phyloP scores from a whole-genome alignment of 2,113 vertebrate genomes.

The Triplophysa rosa region DNA sequence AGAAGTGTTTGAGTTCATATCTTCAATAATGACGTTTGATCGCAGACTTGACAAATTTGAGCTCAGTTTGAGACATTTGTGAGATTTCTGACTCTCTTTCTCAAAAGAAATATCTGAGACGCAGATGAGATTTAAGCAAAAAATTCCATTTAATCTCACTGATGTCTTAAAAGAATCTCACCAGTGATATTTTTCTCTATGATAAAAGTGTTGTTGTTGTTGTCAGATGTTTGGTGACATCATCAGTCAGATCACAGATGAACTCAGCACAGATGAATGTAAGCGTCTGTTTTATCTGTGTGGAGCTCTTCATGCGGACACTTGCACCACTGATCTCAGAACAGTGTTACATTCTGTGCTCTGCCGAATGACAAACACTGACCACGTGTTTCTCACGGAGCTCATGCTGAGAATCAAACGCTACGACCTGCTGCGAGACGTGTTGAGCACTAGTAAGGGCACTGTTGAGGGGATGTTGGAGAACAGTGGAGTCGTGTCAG shows the following conservation, averaged over 20 bases:
- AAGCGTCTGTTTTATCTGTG: slow-evolving; percentile 63
- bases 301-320: not conserved
- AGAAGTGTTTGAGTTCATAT: too few relatives aligned
- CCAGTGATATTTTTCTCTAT: too few relatives aligned
- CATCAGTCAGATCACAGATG: slow-evolving; percentile 59
- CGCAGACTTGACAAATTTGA: too few relatives aligned
- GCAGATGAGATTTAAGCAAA: too few relatives aligned
- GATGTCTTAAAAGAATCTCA: too few relatives aligned
- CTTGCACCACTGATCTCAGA: not conserved
- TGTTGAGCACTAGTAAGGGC: slow-evolving; percentile 69
- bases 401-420: slow-evolving; percentile 79
- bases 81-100: too few relatives aligned
- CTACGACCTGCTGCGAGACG: slow-evolving; percentile 81
- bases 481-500: slow-evolving; percentile 65
- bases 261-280: slow-evolving; percentile 63
- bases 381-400: slow-evolving; percentile 67
- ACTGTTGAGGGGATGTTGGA: slow-evolving; percentile 69
- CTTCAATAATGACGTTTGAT: too few relatives aligned
- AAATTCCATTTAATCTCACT: too few relatives aligned
- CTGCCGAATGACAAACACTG: not conserved
- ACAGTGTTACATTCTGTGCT: not conserved
- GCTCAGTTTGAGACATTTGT: too few relatives aligned
- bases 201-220: not conserved
- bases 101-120: too few relatives aligned
- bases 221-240: slow-evolving; percentile 6